Evolutionary conservation across 2,888 invertebrate genomes (phyloP).

Genomic region (Cephus pulcher): DNA sequence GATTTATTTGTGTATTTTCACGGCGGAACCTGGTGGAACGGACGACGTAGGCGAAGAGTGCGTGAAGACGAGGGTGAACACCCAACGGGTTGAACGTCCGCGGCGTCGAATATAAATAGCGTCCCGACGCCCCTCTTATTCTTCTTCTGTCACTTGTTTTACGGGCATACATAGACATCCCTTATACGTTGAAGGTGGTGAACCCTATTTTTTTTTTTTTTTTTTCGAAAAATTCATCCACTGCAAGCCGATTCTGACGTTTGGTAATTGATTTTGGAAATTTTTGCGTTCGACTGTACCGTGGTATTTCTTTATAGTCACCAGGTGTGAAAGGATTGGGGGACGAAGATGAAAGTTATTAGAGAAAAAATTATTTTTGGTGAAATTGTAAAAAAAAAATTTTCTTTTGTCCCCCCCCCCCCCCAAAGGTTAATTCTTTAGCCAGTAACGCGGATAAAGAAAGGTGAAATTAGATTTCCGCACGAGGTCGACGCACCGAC

Average conservation of each 20-base stretch:
- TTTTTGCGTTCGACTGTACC: too few relatives aligned
- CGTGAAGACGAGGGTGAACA: conserved; percentile 36
- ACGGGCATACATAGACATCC: background rate
- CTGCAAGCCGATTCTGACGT: too few relatives aligned
- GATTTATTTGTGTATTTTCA: conserved; percentile 39
- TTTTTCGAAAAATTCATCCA: too few relatives aligned
- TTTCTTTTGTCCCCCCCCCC: background rate
- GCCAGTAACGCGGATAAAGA: conserved; percentile 22
- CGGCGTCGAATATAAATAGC: conserved; percentile 54
- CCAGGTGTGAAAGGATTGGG: too few relatives aligned
- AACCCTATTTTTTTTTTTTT: background rate
- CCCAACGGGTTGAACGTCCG: conserved; percentile 49
- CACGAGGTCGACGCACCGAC: conserved; percentile 36
- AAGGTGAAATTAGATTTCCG: conserved; percentile 45
- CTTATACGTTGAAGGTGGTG: background rate
- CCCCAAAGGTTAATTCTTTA: background rate
- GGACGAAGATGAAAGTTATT: conserved; percentile 10
- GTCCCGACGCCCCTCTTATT: conserved; percentile 38
- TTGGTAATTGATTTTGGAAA: too few relatives aligned
- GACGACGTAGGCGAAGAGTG: conserved; percentile 27
- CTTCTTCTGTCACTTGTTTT: conserved; percentile 6
- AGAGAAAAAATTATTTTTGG: background rate
- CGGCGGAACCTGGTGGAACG: conserved; percentile 39
- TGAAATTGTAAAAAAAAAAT: too few relatives aligned
- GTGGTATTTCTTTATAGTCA: too few relatives aligned